Conservation (phyloP, 2,113 vertebrate species). For the Lasiurus cinereus region DNA sequence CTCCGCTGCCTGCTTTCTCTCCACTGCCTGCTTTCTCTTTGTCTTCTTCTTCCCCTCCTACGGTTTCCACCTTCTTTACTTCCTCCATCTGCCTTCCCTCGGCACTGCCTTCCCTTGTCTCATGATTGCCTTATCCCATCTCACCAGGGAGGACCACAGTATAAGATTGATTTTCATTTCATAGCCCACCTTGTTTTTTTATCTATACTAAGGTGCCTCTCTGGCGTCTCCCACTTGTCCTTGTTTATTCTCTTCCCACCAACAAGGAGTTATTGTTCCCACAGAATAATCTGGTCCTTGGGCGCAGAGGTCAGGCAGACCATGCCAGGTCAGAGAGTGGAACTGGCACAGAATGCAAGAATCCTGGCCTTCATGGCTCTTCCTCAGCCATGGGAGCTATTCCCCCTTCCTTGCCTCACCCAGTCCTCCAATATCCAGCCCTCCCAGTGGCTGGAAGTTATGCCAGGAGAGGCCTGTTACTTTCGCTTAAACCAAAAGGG, state of each 20-base stretch:
- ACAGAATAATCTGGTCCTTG: fast-evolving
- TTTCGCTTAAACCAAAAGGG: not conserved
- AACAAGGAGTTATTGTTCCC: not conserved
- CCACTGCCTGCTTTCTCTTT: fast-evolving
- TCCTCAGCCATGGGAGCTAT: not conserved
- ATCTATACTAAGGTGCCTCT: not conserved
- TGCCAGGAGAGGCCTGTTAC: not conserved
- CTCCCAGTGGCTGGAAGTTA: not conserved
- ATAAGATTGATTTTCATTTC: not conserved
- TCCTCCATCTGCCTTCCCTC: not conserved
- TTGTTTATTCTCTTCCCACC: not conserved
- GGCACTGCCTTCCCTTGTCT: not conserved
- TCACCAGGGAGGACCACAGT: not conserved
- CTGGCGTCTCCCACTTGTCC: not conserved
- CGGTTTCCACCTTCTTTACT: not conserved
- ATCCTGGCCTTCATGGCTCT: not conserved
- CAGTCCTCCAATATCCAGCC: not conserved
- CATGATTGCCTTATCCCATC: not conserved
- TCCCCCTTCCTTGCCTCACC: not conserved
- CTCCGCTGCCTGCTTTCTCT: fast-evolving
- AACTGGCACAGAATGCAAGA: not conserved
- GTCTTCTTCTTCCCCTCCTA: not conserved
- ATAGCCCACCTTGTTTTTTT: not conserved
- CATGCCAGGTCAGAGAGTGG: not conserved
- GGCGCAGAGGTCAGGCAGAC: not conserved